Conservation (phyloP, 2,797 vertebrate species). For the Coluber constrictor region DNA sequence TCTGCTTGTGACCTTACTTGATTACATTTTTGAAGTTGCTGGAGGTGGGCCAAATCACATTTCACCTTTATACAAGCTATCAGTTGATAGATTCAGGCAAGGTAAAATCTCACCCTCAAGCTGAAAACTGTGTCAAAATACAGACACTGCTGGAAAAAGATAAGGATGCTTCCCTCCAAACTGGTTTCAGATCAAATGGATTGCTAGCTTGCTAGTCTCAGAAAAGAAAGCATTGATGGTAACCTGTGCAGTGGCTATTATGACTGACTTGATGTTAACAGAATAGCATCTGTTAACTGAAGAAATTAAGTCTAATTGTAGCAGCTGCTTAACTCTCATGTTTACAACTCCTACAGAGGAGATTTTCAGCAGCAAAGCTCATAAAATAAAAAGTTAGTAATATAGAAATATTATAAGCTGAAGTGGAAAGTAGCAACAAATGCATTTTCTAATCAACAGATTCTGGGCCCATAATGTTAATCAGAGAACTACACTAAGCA, state of each 20-base stretch:
- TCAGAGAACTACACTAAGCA: not conserved
- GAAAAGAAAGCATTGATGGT: not conserved
- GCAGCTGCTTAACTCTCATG: not conserved
- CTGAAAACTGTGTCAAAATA: not conserved
- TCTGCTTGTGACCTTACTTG: not conserved
- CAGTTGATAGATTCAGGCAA: not conserved
- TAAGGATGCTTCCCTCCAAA: not conserved
- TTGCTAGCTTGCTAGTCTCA: not conserved
- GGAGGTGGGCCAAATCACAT: not conserved
- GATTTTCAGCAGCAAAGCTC: not conserved
- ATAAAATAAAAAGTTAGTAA: not conserved
- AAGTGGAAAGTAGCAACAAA: not conserved
- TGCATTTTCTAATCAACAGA: not conserved
- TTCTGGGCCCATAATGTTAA: not conserved
- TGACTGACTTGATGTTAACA: not conserved
- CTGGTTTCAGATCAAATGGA: not conserved
- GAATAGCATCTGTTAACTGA: not conserved
- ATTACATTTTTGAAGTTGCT: not conserved
- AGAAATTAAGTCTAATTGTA: not conserved
- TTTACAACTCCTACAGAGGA: not conserved
- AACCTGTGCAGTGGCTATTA: not conserved
- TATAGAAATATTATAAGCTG: not conserved
- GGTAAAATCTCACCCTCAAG: not conserved
- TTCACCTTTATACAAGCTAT: not conserved
- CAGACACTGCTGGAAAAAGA: not conserved